Percentiles rank a stretch among this genome's conserved stretches.
Evolutionary conservation across 2,113 vertebrate genomes (phyloP).

Genomic region (Siniperca knerii): DNA sequence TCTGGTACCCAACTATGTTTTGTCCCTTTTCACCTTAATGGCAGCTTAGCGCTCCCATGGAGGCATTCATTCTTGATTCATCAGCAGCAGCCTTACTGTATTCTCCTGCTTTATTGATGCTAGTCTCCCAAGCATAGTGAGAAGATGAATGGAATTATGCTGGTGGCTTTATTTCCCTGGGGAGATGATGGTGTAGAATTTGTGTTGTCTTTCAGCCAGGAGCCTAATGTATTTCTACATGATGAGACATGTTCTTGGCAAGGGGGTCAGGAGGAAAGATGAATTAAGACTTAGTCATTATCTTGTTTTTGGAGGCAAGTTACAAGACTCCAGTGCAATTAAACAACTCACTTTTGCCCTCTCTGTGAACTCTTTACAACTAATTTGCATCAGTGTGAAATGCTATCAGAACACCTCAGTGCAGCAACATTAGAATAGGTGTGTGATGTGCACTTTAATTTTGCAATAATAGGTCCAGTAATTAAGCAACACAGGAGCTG

Average conservation of each 20-base stretch:
- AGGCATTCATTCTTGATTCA: constrained; percentile 39
- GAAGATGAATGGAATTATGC: constrained; percentile 60
- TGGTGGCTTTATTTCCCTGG: constrained; percentile 64
- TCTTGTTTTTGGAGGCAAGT: constrained; percentile 76
- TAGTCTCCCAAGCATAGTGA: constrained; percentile 25
- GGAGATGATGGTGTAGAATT: constrained; percentile 39
- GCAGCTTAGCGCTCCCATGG: constrained; percentile 4
- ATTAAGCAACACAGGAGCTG: constrained; percentile 76
- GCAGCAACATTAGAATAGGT: constrained; percentile 61
- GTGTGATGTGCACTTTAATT: constrained; percentile 68
- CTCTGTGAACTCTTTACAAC: constrained; percentile 59
- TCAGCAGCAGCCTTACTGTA: constrained; percentile 22
- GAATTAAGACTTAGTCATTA: constrained; percentile 67
- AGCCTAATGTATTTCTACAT: constrained; percentile 62
- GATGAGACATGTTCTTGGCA: constrained; percentile 52
- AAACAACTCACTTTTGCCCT: constrained; percentile 66
- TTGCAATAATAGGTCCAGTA: constrained; percentile 69
- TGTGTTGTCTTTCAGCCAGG: constrained; percentile 56
- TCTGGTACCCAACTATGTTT: constrained; percentile 15
- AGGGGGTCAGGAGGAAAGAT: constrained; percentile 56
- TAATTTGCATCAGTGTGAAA: constrained; percentile 74
- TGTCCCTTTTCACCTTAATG: constrained; percentile 52
- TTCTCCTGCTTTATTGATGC: constrained; percentile 55
- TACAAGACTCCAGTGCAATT: constrained; percentile 72
- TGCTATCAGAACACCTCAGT: constrained; percentile 58